Evolutionary conservation across 1,140 invertebrate species (phyloP), one percentile per base, ranked within the genome.

Genomic region (Meloidogyne hapla): DNA sequence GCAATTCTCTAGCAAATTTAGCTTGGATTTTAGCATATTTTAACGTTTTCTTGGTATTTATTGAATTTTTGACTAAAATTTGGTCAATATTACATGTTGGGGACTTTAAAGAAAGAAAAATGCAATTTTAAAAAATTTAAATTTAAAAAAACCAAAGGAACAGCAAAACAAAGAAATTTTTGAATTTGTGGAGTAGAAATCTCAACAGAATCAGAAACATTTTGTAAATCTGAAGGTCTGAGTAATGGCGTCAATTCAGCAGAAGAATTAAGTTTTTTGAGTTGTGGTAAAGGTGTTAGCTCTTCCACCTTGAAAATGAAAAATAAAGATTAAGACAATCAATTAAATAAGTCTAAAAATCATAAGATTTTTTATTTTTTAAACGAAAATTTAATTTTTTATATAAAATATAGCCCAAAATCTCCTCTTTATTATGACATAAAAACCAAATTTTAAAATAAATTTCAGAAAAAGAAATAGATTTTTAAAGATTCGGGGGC

Each of bases 61-160:
- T n/a, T 26, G 71, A 73, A 28, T 73, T 73, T 73, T 73, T 61
- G 56, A 73, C 71, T 40, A 73, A 4, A 25, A 73, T 63, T 73
- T 64, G 71, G n/a, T 73, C 71, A 28, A 73, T 61, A 40, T 73
- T 61, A 26, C 40, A 56, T 1, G 21, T 1, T 12, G 21, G 48
- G 10, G 38, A 28, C 48, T 64, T 73, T 10, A 33, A 64, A 64
- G 12, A 15, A 72, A 21, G 5, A 2, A 21, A 73, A 65, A 61
- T 72, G 5, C 62, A 38, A 28, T 33, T 72, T 61, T 25, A 25
- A 71, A 42, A 42, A 71, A 23, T 72, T 72, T 72, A 5, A 72
- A 63, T n/a, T n/a, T n/a, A 33, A 61, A 38, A 26, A 73, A 26
- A 38, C 64, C 71, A 61, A n/a, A 56, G 48, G 48, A 56, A 56